A percentile compares a stretch with the other conserved stretches of the same genome.
Conservation (phyloP, 2,113 vertebrate genomes). For the Odocoileus virginianus region DNA sequence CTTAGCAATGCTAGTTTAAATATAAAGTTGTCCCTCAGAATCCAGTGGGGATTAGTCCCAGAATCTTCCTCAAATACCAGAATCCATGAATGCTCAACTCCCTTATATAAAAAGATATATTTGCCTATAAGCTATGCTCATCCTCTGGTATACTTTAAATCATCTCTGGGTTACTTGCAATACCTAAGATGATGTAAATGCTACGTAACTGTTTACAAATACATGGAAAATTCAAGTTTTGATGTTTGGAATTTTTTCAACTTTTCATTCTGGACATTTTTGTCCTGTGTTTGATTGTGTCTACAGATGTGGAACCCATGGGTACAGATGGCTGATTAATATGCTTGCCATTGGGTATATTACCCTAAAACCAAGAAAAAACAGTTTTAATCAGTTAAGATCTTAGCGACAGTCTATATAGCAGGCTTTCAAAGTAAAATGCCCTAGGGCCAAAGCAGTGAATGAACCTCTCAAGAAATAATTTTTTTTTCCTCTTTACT, state of each 20-base stretch:
- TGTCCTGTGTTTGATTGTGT: neutral
- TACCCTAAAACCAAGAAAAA: neutral
- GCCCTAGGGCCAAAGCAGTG: neutral
- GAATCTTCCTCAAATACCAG: neutral
- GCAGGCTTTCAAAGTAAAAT: neutral
- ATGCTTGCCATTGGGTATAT: neutral
- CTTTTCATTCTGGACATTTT: neutral
- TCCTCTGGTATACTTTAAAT: neutral
- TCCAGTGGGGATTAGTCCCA: neutral
- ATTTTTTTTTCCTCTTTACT: neutral
- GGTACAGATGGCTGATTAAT: neutral
- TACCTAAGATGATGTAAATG: neutral
- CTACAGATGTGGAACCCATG: neutral
- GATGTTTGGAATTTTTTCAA: neutral
- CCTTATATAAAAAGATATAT: neutral
- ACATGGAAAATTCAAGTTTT: neutral
- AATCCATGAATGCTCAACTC: neutral
- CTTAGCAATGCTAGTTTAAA: neutral
- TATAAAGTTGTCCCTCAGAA: neutral
- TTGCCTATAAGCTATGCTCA: neutral
- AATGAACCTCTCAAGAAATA: neutral
- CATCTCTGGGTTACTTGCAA: neutral
- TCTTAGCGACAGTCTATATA: neutral
- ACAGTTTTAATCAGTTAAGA: neutral
- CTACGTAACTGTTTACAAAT: neutral